Evolutionary conservation across 1,140 invertebrate genomes (phyloP).

Genomic region (Homarus americanus): DNA sequence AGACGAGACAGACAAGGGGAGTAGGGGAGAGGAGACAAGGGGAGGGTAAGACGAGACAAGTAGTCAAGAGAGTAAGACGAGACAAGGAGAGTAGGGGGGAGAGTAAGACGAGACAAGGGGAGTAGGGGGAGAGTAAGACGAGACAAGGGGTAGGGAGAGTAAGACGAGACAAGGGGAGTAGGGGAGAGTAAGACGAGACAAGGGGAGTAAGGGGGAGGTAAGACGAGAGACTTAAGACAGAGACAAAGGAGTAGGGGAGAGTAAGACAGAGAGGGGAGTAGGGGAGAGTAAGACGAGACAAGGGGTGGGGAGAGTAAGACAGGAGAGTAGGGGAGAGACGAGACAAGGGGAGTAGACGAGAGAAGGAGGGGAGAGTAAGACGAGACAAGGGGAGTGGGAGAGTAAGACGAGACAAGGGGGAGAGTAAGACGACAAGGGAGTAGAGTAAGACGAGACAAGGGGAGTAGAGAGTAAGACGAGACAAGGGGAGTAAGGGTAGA

Average conservation of each 20-base stretch:
- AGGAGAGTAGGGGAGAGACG: not conserved
- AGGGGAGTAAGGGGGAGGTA: not conserved
- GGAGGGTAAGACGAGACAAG: not conserved
- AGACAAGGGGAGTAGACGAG: not conserved
- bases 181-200: too few relatives aligned
- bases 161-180: not conserved
- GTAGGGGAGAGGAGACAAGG: not conserved
- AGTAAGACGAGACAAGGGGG: not conserved
- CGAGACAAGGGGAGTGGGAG: not conserved
- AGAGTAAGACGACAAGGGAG: not conserved
- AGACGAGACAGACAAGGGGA: not conserved
- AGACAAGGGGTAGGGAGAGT: not conserved
- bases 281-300: not conserved
- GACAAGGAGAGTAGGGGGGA: not conserved
- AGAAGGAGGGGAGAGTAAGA: not conserved
- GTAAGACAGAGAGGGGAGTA: not conserved
- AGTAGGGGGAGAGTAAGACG: not conserved
- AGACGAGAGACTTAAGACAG: not conserved
- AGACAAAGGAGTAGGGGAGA: not conserved
- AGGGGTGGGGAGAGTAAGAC: not conserved
- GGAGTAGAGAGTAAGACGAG: not conserved
- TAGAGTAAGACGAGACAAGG: not conserved
- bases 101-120: not conserved
- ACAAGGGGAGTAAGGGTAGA: not conserved
- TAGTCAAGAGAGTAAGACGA: too few relatives aligned